Evolutionary conservation across 1,140 invertebrate species (phyloP), one percentile per base, ranked within the genome.

Genomic region (Dendrolimus kikuchii): DNA sequence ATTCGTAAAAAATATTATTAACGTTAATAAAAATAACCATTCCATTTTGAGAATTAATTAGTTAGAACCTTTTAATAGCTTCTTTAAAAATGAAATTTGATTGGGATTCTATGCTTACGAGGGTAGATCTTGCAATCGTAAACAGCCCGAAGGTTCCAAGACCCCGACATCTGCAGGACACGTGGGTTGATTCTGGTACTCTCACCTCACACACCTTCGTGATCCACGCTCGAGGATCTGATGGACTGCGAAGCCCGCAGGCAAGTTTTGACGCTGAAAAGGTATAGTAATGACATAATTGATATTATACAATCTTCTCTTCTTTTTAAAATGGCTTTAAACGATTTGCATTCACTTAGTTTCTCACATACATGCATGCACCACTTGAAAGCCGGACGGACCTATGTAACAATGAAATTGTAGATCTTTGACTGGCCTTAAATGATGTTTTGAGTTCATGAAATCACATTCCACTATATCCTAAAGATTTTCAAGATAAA

Each of bases 61-160:
- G 23, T 23, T 23, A 2, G 1, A 2, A 23, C 1, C 3, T 23
- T 36, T 36, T 36, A 2, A 46, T 7, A 36, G n/a, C 45, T 36
- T 10, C 9, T 46, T 7, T 46, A 5, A 36, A 5, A 46, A 46
- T 36, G 2, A 10, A 23, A 10, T 23, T 7, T 46, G 23, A 23
- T 3, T 23, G 9, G 5, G n/a, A 10, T 9, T 23, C 7, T 5
- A 51, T 57, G 48, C 81, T 85, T 48, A 82, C 81, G 40, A 79
- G 66, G 4, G 74, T 78, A 38, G 78, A 77, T 7, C 74, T 66
- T 4, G 79, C 76, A 47, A 81, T 60, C 9, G 77, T 82, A 46
- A 84, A 77, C 5, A 84, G 64, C 0, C 70, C 81, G 7, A 68
- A 77, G 0, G 81, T 81, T 6, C 73, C 81, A 7, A 81, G 54